Percentiles rank a stretch among this genome's conserved stretches.
Evolutionary conservation across 1,140 invertebrate species (phyloP).

Genomic region (Periplaneta americana): DNA sequence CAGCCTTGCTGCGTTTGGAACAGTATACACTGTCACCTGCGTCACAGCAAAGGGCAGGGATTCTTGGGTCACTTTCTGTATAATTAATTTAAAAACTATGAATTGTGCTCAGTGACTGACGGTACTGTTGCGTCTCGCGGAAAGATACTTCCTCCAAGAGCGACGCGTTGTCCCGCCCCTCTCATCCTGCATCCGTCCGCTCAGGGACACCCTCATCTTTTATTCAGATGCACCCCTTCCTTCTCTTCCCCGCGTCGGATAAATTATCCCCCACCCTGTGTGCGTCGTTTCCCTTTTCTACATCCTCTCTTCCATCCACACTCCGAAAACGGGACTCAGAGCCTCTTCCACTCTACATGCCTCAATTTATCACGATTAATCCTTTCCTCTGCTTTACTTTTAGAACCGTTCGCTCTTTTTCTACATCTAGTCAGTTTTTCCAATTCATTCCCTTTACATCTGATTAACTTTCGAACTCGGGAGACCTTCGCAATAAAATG

Average conservation of each 20-base stretch:
- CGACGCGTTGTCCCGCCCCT: background rate
- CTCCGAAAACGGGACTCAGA: background rate
- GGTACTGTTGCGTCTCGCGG: too few relatives aligned
- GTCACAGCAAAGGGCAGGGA: too few relatives aligned
- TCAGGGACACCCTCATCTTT: background rate
- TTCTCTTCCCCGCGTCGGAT: too few relatives aligned
- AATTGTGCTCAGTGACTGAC: too few relatives aligned
- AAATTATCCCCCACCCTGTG: too few relatives aligned
- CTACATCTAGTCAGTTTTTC: background rate
- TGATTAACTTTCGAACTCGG: too few relatives aligned
- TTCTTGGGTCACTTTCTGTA: too few relatives aligned
- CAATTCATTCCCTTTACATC: background rate
- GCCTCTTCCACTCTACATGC: background rate
- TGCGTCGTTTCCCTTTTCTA: background rate
- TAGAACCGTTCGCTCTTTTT: background rate
- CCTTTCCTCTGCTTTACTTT: background rate
- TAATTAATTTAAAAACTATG: too few relatives aligned
- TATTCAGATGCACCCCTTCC: background rate
- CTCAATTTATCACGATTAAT: background rate
- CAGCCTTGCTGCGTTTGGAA: too few relatives aligned
- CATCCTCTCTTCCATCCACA: background rate
- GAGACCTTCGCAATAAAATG: too few relatives aligned
- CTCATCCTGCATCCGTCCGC: background rate
- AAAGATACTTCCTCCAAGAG: background rate
- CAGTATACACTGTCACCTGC: too few relatives aligned